These are phyloP conservation scores for Delichon dasypus DNA, from an alignment of 2,797 vertebrate genomes.

Conservation along the genomic window DNA sequence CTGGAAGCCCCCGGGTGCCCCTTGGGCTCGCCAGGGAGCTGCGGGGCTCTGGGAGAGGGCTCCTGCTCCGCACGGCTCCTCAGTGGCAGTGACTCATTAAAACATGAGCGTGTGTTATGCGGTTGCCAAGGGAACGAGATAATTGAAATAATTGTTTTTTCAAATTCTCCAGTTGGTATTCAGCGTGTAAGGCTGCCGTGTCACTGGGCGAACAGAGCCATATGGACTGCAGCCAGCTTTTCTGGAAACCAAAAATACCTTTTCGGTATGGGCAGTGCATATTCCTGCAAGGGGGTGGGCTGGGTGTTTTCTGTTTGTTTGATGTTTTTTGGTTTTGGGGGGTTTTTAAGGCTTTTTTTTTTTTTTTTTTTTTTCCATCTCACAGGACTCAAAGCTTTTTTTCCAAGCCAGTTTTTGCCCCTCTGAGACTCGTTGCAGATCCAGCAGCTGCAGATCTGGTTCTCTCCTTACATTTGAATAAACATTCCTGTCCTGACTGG, in stretches of 20 bases:
- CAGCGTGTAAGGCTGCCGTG: not conserved
- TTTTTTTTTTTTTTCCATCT: not conserved
- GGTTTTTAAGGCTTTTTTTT: too few species aligned
- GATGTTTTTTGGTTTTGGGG: too few species aligned
- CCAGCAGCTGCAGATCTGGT: slow-evolving; percentile 29
- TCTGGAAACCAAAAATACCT: not conserved
- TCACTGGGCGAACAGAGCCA: not conserved
- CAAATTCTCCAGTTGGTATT: not conserved
- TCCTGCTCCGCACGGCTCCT: not conserved
- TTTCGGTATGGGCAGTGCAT: not conserved
- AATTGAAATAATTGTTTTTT: slow-evolving; percentile 24
- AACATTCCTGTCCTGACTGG: slow-evolving; percentile 54
- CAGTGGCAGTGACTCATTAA: not conserved
- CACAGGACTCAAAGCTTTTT: not conserved
- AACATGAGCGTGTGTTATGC: not conserved
- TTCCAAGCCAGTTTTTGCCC: not conserved
- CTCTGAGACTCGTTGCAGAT: not conserved
- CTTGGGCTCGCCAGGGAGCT: not conserved
- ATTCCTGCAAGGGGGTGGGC: not conserved
- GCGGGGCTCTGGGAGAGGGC: not conserved
- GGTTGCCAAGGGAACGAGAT: not conserved
- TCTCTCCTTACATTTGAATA: slow-evolving; percentile 43
- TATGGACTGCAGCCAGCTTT: not conserved
- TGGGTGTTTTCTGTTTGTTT: too few species aligned
- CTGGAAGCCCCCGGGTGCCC: not conserved